Evolutionary conservation across 1,140 invertebrate genomes (phyloP).

Genomic region (Lasioglossum albipes): DNA sequence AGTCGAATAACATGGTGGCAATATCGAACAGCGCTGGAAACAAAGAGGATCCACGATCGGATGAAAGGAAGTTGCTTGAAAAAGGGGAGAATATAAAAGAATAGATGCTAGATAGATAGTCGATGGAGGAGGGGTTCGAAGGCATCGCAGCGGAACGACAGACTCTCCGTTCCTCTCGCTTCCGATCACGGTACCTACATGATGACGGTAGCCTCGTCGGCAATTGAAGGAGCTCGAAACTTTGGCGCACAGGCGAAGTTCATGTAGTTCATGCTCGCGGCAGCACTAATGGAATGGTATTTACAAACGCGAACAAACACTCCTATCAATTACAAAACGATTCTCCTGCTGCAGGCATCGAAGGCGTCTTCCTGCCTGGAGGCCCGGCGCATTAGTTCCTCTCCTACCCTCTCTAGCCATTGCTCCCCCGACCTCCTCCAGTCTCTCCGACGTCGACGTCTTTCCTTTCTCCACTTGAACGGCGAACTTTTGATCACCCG

Average conservation of each 20-base stretch:
- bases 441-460: not conserved
- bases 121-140: not conserved
- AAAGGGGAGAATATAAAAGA: too few relatives aligned
- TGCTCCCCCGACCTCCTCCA: not conserved
- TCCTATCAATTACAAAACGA: constrained; percentile 73
- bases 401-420: not conserved
- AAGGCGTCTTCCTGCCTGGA: constrained; percentile 38
- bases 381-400: constrained; percentile 20
- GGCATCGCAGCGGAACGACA: constrained; percentile 2
- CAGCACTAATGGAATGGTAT: constrained; percentile 69
- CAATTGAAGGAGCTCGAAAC: constrained; percentile 49
- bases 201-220: not conserved
- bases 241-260: constrained; percentile 53
- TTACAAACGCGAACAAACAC: constrained; percentile 73
- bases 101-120: too few relatives aligned
- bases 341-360: constrained; percentile 53
- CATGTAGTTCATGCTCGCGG: constrained; percentile 61
- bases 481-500: constrained; percentile 78
- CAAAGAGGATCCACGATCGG: too few relatives aligned
- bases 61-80: too few relatives aligned
- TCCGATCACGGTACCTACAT: constrained; percentile 4
- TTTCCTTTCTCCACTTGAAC: constrained; percentile 20
- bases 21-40: too few relatives aligned
- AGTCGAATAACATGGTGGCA: too few relatives aligned
- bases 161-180: constrained; percentile 46